Base-by-base conservation (phyloP, 2,888 invertebrate species). In the Exocentrus adspersus region DNA sequence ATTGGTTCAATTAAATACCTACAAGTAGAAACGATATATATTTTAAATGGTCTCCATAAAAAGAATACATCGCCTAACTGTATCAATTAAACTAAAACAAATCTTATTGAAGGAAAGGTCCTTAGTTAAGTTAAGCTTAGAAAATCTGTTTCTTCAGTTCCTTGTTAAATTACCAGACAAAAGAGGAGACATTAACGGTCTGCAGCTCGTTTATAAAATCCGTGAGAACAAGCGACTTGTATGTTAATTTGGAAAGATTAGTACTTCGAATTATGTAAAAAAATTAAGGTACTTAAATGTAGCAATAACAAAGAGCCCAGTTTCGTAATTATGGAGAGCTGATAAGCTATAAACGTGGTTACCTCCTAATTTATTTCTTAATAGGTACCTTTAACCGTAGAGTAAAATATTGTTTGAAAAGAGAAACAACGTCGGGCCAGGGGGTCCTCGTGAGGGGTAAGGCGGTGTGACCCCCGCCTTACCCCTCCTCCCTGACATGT, bases 91-190 rank as follows among this genome's bases (percentile, higher is more conserved):
- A 69, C 64, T 67, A 60, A 66, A 68, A 72, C 64, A 69, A 72
- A 75, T 74, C 75, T 70, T 72, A 73, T 74, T 72, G 73, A 72
- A 69, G 65, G 68, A 68, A 72, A 68, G 63, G 68, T 72, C 68
- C 69, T 75, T 68, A 74, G 71, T 73, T 72, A 56, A 70, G 71
- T 70, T 73, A 71, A 76, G 72, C 76, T 72, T 67, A 63, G 73
- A 70, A 75, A 76, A 78, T 76, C 75, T 73, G 73, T 75, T 76
- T 74, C 72, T 75, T 75, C 76, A 75, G 76, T 75, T 76, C 72
- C 70, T 64, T 69, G 71, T 72, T 73, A 71, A 74, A 73, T 70
- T 73, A 63, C 68, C 69, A 63, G 72, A 73, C 74, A 72, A 74
- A 76, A 75, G 72, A 71, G 67, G 68, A 69, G 67, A 71, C 73